Evolutionary conservation across 2,888 invertebrate species (phyloP).

Genomic region (Thelaira solivaga): DNA sequence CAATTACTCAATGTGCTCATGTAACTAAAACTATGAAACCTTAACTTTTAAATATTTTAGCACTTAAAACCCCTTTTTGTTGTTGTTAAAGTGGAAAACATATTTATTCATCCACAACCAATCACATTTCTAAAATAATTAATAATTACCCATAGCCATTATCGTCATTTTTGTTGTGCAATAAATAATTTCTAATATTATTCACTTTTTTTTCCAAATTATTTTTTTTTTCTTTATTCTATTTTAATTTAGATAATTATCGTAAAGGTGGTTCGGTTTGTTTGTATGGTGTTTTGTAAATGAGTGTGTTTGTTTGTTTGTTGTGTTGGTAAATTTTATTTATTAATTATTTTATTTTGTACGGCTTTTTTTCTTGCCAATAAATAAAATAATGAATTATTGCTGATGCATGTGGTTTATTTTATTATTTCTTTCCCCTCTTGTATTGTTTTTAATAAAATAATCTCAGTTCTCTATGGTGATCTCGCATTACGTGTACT

Average conservation of each 20-base stretch:
- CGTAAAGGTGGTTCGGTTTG: slow-evolving; percentile 32
- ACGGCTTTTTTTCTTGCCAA: slow-evolving; percentile 36
- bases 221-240: neutral
- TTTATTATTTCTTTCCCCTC: neutral
- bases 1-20: too few relatives aligned
- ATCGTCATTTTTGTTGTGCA: neutral
- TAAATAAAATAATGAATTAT: slow-evolving; percentile 44
- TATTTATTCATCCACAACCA: too few relatives aligned
- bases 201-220: neutral
- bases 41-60: neutral
- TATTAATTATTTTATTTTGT: slow-evolving; percentile 39
- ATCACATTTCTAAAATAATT: slow-evolving; percentile 14
- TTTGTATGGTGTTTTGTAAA: slow-evolving; percentile 5
- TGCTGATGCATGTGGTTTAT: slow-evolving; percentile 44
- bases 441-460: neutral
- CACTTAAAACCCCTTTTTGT: neutral
- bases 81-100: neutral
- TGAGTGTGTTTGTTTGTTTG: neutral
- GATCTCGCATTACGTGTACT: slow-evolving; percentile 43
- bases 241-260: slow-evolving; percentile 34
- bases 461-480: slow-evolving; percentile 36
- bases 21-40: slow-evolving; percentile 5
- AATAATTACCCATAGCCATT: slow-evolving; percentile 8
- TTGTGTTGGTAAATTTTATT: slow-evolving; percentile 11
- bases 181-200: neutral